Evolutionary conservation across 1,140 invertebrate genomes (phyloP), one percentile per base, ranked within the genome.

Genomic region (Drosophila truncata): DNA sequence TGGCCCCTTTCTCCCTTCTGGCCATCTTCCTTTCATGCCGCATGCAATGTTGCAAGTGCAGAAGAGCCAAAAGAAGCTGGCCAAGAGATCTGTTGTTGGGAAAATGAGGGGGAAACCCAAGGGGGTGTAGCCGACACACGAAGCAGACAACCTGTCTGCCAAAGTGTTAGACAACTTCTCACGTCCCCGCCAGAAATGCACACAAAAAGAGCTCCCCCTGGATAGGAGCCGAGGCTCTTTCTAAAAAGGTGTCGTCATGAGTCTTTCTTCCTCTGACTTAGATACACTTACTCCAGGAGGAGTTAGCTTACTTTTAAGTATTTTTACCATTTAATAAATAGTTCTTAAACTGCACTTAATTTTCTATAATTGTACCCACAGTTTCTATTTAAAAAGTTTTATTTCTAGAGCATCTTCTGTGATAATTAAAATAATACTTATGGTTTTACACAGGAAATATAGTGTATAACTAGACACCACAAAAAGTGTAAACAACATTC

Each of bases 121-220:
- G 57, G 60, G 13, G 41, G 31, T 25, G 63, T 3, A 41, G 31
- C 50, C 31, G 37, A 37, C 33, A 77, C 72, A 64, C 78, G 82
- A 65, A 57, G 78, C 66, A 74, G 84, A 85, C 85, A 80, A 78
- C 66, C 62, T 88, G 85, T 88, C 85, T 88, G 78, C 85, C 79
- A 85, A 73, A 90, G 85, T 88, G 85, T 88, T 85, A 83, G 84
- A 84, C 84, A 88, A 90, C 84, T 88, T 88, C 84, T 88, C 84
- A 88, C 84, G 84, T 88, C 85, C 54, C 59, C 44, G 59, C 69
- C 57, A 81, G 47, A 55, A 52, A 65, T 18, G 50, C 57, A 71
- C 33, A 44, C 62, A 18, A n/a, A 76, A 44, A 54, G 44, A 73
- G 66, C 59, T 47, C 52, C 41, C 72, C 55, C 33, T 61, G 47